Base-by-base conservation (phyloP, 2,113 vertebrate species). In the Heterochromis multidens region DNA sequence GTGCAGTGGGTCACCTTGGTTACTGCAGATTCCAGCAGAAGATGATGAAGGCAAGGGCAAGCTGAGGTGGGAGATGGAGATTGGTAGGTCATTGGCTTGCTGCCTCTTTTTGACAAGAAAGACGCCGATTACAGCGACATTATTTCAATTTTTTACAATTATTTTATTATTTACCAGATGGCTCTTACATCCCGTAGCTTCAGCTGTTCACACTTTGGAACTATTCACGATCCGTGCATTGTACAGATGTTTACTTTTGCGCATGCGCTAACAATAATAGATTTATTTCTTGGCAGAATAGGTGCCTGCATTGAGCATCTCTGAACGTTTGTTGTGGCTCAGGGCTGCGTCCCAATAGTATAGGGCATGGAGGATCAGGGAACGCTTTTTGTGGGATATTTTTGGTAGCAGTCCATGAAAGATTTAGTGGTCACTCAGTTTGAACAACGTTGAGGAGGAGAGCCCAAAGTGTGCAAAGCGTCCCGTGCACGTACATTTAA, bases 1-100 rank as follows among this genome's bases (percentile, higher is more conserved):
- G 93, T 92, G 93, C 92, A 93, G 58, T 74, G 79, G 89, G 94
- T 96, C 95, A 96, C 95, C 95, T 95, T 95, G 95, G 94, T 95
- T 94, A 92, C 92, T 95, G 95, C 94, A 95, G 93, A 95, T 93
- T 92, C 85, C 81, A 93, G 90, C 87, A 94, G 85, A 91, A 93
- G 93, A 94, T 88, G 87, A 91, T 89, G 88, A 91, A 91, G 91
- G 80, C 90, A 93, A 95, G 93, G 94, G 89, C 89, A 81, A 84
- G 92, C 90, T 80, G 46, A 82, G 90, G 87, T 87, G 85, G 83
- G 80, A 87, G 79, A 90, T 9, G 11, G 31, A 65, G 63, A 63
- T 14, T 54, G 16, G 63, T 40, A 90, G 85, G 85, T 92, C 87
- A 83, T 33, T 72, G 83, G 82, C 37, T 40, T 61, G 23, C 25